Evolutionary conservation across 2,113 vertebrate genomes (phyloP).

Genomic region (Podarcis raffonei): DNA sequence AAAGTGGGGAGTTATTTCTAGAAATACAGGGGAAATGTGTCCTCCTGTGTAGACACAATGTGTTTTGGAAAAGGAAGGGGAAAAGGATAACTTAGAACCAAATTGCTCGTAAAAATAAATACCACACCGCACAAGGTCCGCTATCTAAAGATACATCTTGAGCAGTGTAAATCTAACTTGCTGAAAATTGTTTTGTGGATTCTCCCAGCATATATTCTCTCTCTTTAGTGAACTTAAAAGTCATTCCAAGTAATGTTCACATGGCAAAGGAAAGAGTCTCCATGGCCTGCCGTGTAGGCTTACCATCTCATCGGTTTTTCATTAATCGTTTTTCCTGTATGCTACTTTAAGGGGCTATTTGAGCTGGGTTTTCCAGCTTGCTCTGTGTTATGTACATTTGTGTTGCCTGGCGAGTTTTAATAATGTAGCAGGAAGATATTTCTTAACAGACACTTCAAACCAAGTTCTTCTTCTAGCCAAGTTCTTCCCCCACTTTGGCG

Average conservation of each 20-base stretch:
- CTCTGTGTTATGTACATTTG: background rate
- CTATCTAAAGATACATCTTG: background rate
- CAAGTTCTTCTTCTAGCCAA: rapidly evolving
- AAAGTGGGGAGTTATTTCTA: slow-evolving; percentile 21
- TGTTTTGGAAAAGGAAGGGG: slow-evolving; percentile 35
- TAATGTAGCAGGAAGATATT: background rate
- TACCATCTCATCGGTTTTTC: background rate
- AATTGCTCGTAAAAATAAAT: background rate
- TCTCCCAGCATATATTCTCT: slow-evolving; percentile 11
- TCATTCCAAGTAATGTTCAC: background rate
- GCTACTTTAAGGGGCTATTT: background rate
- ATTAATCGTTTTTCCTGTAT: background rate
- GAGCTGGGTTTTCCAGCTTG: background rate
- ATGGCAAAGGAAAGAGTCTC: background rate
- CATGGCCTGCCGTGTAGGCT: slow-evolving; percentile 1
- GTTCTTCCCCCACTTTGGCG: background rate
- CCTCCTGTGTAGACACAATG: slow-evolving; percentile 11
- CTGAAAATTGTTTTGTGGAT: slow-evolving; percentile 31
- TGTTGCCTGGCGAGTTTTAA: background rate
- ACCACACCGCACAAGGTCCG: background rate
- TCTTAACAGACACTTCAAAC: background rate
- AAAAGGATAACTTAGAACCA: slow-evolving; percentile 36
- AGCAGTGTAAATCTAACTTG: slow-evolving; percentile 28
- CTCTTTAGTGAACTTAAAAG: slow-evolving; percentile 19
- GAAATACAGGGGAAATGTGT: slow-evolving; percentile 22